phyloP scores from a whole-genome alignment of 2,797 vertebrate genomes.

The Arnoldichthys spilopterus region DNA sequence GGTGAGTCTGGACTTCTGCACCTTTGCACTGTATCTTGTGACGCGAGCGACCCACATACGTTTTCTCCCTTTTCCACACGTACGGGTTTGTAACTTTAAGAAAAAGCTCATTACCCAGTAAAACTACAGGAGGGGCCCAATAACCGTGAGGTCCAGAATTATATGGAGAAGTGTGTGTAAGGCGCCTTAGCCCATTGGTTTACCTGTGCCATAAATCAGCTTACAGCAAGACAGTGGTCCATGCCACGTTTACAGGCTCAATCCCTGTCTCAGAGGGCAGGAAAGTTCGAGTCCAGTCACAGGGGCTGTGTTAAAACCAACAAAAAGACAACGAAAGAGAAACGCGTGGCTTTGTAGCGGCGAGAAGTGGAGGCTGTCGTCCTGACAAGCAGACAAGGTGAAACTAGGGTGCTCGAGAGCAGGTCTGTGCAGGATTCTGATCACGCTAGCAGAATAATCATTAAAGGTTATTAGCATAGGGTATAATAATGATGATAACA shows the following conservation, averaged over 20 bases:
- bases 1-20: slow-evolving; percentile 4
- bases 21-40: neutral
- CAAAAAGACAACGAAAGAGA: no score
- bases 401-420: neutral
- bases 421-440: neutral
- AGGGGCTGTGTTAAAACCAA: neutral
- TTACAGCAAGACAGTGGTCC: neutral
- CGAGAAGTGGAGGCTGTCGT: neutral
- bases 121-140: neutral
- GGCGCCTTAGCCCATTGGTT: neutral
- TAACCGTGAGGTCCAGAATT: neutral
- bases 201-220: neutral
- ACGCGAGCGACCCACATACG: neutral
- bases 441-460: neutral
- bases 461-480: no score
- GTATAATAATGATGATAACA: slow-evolving; percentile 6
- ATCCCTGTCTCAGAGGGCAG: neutral
- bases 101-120: neutral
- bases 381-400: neutral
- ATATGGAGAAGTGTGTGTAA: neutral
- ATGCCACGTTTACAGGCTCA: neutral
- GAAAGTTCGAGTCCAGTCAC: neutral
- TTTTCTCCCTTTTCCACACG: neutral
- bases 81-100: neutral
- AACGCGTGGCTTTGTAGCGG: no score